These are phyloP conservation scores for Amphiura filiformis DNA, from an alignment of 35 echinoderm and acorn worm genomes.

Conservation along the genomic window DNA sequence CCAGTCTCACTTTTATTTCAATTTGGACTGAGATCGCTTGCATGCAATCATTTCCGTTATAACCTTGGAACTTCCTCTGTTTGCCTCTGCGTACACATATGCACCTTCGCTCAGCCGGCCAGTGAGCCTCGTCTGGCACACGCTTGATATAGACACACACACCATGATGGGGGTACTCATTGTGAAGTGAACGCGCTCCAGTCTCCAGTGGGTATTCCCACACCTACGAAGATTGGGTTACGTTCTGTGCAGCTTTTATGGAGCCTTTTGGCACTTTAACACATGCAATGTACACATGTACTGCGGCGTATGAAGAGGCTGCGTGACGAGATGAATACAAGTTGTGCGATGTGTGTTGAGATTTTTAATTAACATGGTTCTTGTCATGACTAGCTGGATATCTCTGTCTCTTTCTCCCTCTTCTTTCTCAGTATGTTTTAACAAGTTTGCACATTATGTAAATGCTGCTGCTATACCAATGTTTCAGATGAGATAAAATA, in stretches of 20 bases:
- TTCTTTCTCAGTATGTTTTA: background rate
- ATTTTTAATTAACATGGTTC: background rate
- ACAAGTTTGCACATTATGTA: background rate
- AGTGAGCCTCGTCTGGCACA: background rate
- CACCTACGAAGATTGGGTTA: background rate
- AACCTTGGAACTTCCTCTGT: background rate
- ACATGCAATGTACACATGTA: constrained; percentile 14
- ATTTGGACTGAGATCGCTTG: background rate
- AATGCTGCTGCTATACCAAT: too few relatives aligned
- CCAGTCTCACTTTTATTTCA: background rate
- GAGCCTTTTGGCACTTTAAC: constrained; percentile 9
- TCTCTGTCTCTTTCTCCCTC: background rate
- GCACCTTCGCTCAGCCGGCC: background rate
- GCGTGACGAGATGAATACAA: background rate
- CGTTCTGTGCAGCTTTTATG: background rate
- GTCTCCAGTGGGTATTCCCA: background rate
- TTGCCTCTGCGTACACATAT: background rate
- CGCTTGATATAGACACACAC: background rate
- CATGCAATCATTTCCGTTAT: constrained; percentile 2
- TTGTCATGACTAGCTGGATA: background rate
- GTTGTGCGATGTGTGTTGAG: background rate
- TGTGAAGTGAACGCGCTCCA: background rate
- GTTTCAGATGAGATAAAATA: too few relatives aligned
- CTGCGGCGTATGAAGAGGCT: constrained; percentile 8
- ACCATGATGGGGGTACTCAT: background rate